phyloP scores from a whole-genome alignment of 1,140 invertebrate genomes.

The Drosophila suzukii region DNA sequence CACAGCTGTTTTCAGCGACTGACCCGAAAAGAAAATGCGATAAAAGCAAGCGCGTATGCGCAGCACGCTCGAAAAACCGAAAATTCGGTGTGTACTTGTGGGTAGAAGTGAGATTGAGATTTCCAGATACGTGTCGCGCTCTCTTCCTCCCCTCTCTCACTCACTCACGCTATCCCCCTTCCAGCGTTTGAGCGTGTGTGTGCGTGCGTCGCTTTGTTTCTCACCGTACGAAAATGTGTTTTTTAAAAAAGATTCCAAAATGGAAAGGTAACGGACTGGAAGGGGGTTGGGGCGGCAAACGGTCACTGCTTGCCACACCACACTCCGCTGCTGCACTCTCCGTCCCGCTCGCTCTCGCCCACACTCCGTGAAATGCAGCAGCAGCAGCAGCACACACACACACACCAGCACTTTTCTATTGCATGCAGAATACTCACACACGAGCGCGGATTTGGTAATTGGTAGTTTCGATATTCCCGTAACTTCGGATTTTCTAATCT shows the following conservation, averaged over 20 bases:
- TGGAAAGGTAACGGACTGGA: conserved; percentile 15
- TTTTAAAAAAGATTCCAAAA: conserved; percentile 43
- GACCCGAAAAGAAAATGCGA: conserved; percentile 45
- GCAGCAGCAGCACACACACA: conserved; percentile 16
- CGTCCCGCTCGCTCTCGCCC: conserved; percentile 56
- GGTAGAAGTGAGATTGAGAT: conserved; percentile 17
- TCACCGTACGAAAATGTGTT: conserved; percentile 24
- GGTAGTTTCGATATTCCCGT: conserved; percentile 50
- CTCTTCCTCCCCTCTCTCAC: conserved; percentile 12
- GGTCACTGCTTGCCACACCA: conserved; percentile 64
- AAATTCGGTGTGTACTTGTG: conserved; percentile 18
- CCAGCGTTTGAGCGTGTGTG: conserved; percentile 3
- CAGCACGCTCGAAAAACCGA: conserved; percentile 38
- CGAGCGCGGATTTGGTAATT: conserved; percentile 47
- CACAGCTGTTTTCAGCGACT: conserved; percentile 46
- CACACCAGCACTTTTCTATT: conserved; percentile 13
- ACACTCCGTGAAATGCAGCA: conserved; percentile 65
- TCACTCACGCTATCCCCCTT: conserved; percentile 1
- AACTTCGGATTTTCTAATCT: conserved; percentile 38
- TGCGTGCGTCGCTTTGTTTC: conserved; percentile 40
- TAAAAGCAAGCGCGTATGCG: conserved; percentile 35
- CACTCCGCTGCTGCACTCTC: conserved; percentile 31
- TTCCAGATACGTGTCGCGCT: conserved; percentile 42
- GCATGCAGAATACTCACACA: conserved; percentile 31
- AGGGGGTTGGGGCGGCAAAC: conserved; percentile 7